These are phyloP conservation scores for Himantopus leucocephalus DNA, from an alignment of 2,113 vertebrate genomes.

Conservation along the genomic window DNA sequence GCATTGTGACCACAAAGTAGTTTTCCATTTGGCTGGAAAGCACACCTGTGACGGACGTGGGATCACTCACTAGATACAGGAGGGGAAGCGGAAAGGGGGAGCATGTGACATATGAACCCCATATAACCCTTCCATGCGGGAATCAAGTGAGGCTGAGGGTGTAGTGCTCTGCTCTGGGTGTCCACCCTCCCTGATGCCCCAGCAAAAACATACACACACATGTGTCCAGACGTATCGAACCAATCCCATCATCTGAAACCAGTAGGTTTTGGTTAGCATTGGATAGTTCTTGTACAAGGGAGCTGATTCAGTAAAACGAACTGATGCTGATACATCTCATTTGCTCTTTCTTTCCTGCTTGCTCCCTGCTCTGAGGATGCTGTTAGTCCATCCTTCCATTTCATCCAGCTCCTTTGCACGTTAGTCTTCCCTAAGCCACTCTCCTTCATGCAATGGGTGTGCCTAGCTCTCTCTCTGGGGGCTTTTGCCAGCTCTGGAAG, in stretches of 20 bases:
- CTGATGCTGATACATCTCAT: neutral
- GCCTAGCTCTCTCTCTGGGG: neutral
- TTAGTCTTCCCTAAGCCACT: neutral
- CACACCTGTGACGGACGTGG: fast-evolving
- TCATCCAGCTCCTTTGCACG: neutral
- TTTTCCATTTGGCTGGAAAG: neutral
- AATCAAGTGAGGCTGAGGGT: neutral
- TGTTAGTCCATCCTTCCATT: neutral
- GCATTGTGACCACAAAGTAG: neutral
- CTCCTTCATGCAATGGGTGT: neutral
- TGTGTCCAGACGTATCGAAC: neutral
- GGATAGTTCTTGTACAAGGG: neutral
- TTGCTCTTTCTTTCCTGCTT: neutral
- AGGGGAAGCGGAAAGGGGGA: neutral
- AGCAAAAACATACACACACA: neutral
- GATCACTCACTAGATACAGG: neutral
- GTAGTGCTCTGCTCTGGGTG: neutral
- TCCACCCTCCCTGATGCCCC: neutral
- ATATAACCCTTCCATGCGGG: neutral
- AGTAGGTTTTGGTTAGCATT: neutral
- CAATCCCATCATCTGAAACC: neutral
- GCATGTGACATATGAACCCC: neutral
- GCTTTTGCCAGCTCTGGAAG: neutral
- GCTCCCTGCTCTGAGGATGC: neutral
- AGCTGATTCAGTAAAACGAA: neutral